These are phyloP conservation scores for Leguminivora glycinivorella DNA, from an alignment of 1,140 invertebrate genomes.

Conservation along the genomic window DNA sequence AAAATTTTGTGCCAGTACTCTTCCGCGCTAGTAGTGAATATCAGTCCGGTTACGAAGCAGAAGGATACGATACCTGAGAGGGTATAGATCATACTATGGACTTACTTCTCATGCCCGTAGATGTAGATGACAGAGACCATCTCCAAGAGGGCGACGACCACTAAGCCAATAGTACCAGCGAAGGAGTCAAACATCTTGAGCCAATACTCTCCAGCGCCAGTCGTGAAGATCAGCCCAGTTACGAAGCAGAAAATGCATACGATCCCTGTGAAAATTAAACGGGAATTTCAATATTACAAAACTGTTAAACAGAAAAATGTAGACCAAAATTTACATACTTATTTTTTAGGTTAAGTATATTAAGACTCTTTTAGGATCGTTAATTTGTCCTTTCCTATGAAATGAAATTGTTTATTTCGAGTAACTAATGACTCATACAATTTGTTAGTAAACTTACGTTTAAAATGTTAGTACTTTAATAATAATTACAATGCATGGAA, in stretches of 20 bases:
- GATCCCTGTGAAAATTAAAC: conserved; percentile 79
- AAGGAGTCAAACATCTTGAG: conserved; percentile 96
- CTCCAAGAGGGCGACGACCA: conserved; percentile 94
- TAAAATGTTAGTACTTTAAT: too few relatives aligned
- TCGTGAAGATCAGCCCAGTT: conserved; percentile 93
- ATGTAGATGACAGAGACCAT: conserved; percentile 94
- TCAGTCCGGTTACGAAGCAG: conserved; percentile 92
- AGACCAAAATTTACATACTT: too few relatives aligned
- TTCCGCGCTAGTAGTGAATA: conserved; percentile 95
- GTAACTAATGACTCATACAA: too few relatives aligned
- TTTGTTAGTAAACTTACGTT: too few relatives aligned
- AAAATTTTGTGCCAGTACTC: conserved; percentile 98
- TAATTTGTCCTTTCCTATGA: too few relatives aligned
- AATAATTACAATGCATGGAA: too few relatives aligned
- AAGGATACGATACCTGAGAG: conserved; percentile 88
- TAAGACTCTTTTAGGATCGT: too few relatives aligned
- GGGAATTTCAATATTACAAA: too few relatives aligned
- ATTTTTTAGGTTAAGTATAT: too few relatives aligned
- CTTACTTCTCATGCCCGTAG: conserved; percentile 93
- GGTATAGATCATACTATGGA: conserved; percentile 12
- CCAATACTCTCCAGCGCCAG: conserved; percentile 97
- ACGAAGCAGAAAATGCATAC: conserved; percentile 92
- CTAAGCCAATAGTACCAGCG: conserved; percentile 94
- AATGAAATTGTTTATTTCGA: too few relatives aligned
- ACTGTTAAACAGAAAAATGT: too few relatives aligned